Evolutionary conservation across 2,113 vertebrate species (phyloP).

Genomic region (Conger conger): DNA sequence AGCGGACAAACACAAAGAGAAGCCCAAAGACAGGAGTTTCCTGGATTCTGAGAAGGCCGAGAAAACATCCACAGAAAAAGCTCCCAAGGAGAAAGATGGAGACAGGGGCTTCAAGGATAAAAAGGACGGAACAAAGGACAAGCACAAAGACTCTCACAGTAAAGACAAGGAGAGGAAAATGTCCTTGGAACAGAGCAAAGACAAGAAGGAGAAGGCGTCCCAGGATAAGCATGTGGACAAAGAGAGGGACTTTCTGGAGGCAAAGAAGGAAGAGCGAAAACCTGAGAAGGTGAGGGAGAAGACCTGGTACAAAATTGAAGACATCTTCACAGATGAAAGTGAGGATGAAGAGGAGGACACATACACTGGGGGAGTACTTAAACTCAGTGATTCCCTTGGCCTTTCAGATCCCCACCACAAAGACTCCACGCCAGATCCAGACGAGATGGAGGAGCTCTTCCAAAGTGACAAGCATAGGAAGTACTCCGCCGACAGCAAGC

Average conservation of each 20-base stretch:
- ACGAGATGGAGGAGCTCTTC: constrained; percentile 83
- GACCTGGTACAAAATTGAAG: constrained; percentile 90
- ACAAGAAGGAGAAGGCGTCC: constrained; percentile 85
- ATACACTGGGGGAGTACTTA: constrained; percentile 65
- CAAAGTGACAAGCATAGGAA: constrained; percentile 82
- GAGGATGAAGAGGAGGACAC: constrained; percentile 82
- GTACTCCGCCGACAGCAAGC: constrained; percentile 78
- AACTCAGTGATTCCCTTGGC: constrained; percentile 59
- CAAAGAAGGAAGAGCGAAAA: constrained; percentile 88
- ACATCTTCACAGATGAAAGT: constrained; percentile 97
- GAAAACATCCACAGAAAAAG: constrained; percentile 75
- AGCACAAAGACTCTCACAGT: constrained; percentile 84
- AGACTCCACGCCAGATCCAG: constrained; percentile 81
- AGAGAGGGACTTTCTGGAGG: constrained; percentile 81
- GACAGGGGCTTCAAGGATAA: constrained; percentile 89
- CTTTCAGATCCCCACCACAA: constrained; percentile 70
- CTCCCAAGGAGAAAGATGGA: constrained; percentile 83
- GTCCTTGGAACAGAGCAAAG: constrained; percentile 81
- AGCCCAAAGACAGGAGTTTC: constrained; percentile 64
- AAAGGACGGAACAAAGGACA: constrained; percentile 86
- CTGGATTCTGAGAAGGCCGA: constrained; percentile 79
- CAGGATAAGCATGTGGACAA: constrained; percentile 72
- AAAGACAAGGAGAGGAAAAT: constrained; percentile 86
- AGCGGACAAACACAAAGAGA: constrained; percentile 87
- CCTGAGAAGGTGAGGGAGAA: constrained; percentile 81